Evolutionary conservation across 2,113 vertebrate genomes (phyloP), one percentile per base, ranked within the genome.

Genomic region (Pipa parva): DNA sequence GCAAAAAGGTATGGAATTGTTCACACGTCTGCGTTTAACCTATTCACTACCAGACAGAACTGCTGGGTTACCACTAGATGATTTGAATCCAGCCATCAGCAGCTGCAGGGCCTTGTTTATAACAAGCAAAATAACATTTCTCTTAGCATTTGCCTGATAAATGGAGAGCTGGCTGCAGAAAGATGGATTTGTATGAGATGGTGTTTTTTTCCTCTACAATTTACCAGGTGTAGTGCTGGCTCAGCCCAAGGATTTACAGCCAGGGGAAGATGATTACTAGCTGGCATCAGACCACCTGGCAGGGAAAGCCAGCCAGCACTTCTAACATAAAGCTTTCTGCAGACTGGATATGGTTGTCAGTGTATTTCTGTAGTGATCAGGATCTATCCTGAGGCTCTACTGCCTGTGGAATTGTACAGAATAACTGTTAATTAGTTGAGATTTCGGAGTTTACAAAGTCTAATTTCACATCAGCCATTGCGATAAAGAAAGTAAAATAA

Each of bases 81-180:
- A 42, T 60, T 26, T 50, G 49, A 58, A 33, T 63, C 63, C 68
- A 63, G 59, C 61, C 59, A 59, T 61, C 72, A 49, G 18, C 72
- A 58, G 72, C 75, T 65, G 72, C 75, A 62, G 61, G 62, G 57
- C 36, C 70, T 72, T 62, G 63, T 76, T 65, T 74, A 69, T 72
- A 65, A 72, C 75, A 65, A 71, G 63, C 72, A 72, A 74, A n/a
- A 76, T 72, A 65, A 74, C 61, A 59, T 71, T 69, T 73, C 65
- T 63, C 72, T 65, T 64, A 62, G 66, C 56, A 50, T 60, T 27
- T 36, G 33, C 50, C 62, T 74, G 72, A 74, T 76, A 72, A 73
- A 65, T 72, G 72, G 72, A 36, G 64, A 31, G 54, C 72, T 70
- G 56, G 33, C 63, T 61, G 69, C 46, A 51, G 56, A 36, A 57